Evolutionary conservation across 2,113 vertebrate genomes (phyloP).

Genomic region (Rhynchomys soricoides): DNA sequence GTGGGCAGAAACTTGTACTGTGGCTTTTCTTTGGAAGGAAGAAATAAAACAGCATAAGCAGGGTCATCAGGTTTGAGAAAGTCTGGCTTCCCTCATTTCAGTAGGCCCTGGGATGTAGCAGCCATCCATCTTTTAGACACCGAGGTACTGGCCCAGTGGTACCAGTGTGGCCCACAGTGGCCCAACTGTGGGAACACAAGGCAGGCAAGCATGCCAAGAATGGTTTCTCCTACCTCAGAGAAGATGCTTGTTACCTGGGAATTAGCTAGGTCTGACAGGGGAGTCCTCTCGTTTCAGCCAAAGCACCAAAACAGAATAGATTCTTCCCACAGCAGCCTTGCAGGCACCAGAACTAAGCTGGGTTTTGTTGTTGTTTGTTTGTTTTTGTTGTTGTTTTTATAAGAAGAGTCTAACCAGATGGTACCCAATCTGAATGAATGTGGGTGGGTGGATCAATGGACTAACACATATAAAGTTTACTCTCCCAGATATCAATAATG

Average conservation of each 20-base stretch:
- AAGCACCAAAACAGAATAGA: constrained; percentile 22
- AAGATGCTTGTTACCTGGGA: not conserved
- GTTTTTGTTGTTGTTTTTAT: not conserved
- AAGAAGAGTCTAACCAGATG: not conserved
- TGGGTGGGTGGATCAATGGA: not conserved
- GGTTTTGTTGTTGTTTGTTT: not conserved
- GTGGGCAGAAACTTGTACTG: not conserved
- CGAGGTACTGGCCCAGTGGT: not conserved
- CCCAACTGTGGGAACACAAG: not conserved
- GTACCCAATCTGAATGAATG: not conserved
- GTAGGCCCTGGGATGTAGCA: not conserved
- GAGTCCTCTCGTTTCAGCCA: not conserved
- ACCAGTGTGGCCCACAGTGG: too few species aligned
- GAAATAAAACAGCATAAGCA: not conserved
- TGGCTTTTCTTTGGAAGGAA: not conserved
- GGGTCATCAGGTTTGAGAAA: not conserved
- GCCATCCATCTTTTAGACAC: not conserved
- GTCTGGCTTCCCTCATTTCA: not conserved
- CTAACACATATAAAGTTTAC: not conserved
- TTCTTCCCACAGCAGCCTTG: not conserved
- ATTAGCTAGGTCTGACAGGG: not conserved
- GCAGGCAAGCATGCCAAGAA: not conserved
- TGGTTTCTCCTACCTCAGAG: not conserved
- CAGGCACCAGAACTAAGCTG: not conserved
- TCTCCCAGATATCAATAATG: not conserved